phyloP scores from a whole-genome alignment of 2,888 invertebrate genomes.

The Stictocephala bisonia region DNA sequence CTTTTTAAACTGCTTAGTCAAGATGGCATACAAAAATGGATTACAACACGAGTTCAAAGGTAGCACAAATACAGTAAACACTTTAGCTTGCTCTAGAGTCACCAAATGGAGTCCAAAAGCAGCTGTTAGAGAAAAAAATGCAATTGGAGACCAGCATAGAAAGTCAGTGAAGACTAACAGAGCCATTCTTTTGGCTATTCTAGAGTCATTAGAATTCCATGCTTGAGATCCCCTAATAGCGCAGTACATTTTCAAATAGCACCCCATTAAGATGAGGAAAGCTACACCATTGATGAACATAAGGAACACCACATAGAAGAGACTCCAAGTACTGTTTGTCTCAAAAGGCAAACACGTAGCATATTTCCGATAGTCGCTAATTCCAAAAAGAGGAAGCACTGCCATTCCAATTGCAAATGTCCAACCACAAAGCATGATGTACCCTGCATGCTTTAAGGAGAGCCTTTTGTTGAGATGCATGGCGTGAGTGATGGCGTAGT shows the following conservation, averaged over 20 bases:
- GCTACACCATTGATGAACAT: slow-evolving; percentile 94
- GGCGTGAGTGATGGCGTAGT: slow-evolving; percentile 97
- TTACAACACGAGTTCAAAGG: slow-evolving; percentile 98
- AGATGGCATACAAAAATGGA: slow-evolving; percentile 96
- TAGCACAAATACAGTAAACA: slow-evolving; percentile 94
- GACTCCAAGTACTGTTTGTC: slow-evolving; percentile 79
- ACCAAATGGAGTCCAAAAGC: slow-evolving; percentile 92
- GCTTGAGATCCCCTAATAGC: slow-evolving; percentile 95
- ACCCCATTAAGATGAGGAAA: slow-evolving; percentile 94
- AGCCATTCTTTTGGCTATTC: slow-evolving; percentile 97
- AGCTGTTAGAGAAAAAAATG: slow-evolving; percentile 94
- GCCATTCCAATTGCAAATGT: slow-evolving; percentile 89
- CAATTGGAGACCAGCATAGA: slow-evolving; percentile 97
- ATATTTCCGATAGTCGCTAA: slow-evolving; percentile 96
- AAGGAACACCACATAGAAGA: slow-evolving; percentile 90
- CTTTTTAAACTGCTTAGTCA: slow-evolving; percentile 97
- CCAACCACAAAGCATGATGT: slow-evolving; percentile 96
- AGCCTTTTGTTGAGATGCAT: slow-evolving; percentile 93
- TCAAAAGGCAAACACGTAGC: slow-evolving; percentile 97
- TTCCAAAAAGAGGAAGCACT: slow-evolving; percentile 86
- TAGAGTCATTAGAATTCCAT: slow-evolving; percentile 97
- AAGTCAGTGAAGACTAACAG: slow-evolving; percentile 97
- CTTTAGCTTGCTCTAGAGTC: slow-evolving; percentile 93
- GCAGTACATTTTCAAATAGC: slow-evolving; percentile 97
- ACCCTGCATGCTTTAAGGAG: slow-evolving; percentile 90